Conservation (phyloP, 2,797 vertebrate species). For the Halcyon chelicuti region DNA sequence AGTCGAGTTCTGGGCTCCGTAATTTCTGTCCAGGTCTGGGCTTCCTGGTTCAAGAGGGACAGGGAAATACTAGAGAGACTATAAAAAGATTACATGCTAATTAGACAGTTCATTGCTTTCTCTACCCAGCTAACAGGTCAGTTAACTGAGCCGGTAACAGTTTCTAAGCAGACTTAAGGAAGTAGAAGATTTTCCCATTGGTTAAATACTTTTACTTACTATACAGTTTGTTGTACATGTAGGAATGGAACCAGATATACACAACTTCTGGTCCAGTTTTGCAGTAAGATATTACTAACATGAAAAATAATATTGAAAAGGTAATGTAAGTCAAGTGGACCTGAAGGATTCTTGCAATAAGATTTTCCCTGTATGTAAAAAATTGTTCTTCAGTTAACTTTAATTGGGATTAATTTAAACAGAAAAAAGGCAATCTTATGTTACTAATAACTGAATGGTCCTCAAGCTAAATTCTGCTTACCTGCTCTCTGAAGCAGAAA, state of each 20-base stretch:
- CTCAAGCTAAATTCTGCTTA: background rate
- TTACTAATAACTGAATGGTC: background rate
- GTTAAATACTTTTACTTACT: background rate
- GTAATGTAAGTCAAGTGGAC: background rate
- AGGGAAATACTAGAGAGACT: no score
- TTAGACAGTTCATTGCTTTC: background rate
- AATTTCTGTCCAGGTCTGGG: no score
- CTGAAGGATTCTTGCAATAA: background rate
- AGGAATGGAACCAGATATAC: background rate
- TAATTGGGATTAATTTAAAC: background rate
- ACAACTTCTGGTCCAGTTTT: background rate
- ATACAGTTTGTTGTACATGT: background rate
- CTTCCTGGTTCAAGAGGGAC: no score
- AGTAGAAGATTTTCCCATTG: background rate
- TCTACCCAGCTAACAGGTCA: background rate
- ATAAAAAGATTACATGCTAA: background rate
- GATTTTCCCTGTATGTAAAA: background rate
- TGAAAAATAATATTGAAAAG: background rate
- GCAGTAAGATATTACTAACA: background rate
- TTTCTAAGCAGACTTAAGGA: background rate
- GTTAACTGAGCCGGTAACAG: background rate
- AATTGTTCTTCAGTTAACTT: background rate
- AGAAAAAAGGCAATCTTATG: background rate
- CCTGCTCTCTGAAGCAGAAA: background rate
- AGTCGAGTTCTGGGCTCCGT: background rate